phyloP scores from a whole-genome alignment of 2,797 vertebrate genomes.

The Myotis vivesi region DNA sequence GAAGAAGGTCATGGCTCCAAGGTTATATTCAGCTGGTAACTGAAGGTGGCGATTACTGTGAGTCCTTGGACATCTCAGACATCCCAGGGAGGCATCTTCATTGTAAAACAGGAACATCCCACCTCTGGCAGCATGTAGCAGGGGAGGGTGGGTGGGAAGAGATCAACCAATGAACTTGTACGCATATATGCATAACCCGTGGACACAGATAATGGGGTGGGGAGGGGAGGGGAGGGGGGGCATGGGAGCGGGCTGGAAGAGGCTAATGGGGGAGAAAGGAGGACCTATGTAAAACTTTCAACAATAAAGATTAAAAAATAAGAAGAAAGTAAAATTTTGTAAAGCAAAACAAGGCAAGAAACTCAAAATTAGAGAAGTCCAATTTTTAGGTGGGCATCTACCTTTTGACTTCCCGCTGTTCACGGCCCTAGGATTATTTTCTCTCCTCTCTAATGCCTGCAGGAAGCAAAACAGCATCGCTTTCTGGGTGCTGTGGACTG shows the following conservation, averaged over 20 bases:
- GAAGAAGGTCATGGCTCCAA: neutral
- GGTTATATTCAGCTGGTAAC: neutral
- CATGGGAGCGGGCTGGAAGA: too few species aligned
- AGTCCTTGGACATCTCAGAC: neutral
- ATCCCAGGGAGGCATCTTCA: neutral
- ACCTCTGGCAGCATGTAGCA: neutral
- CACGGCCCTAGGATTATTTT: neutral
- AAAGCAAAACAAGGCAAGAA: neutral
- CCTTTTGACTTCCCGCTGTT: neutral
- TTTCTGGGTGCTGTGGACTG: neutral
- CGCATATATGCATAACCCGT: too few species aligned
- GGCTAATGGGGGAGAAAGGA: too few species aligned
- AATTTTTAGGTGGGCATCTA: neutral
- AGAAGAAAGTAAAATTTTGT: neutral
- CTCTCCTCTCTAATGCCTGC: neutral
- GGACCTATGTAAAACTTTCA: too few species aligned
- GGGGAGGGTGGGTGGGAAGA: too few species aligned
- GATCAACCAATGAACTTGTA: too few species aligned
- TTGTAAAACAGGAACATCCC: slow-evolving; percentile 1
- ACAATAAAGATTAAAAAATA: too few species aligned
- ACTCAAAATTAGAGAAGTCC: neutral
- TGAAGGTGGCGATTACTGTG: neutral
- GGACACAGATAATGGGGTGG: too few species aligned
- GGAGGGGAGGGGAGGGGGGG: too few species aligned
- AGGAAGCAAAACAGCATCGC: neutral